Base-by-base conservation (phyloP, 2,113 vertebrate species). In the Leuciscus idus region DNA sequence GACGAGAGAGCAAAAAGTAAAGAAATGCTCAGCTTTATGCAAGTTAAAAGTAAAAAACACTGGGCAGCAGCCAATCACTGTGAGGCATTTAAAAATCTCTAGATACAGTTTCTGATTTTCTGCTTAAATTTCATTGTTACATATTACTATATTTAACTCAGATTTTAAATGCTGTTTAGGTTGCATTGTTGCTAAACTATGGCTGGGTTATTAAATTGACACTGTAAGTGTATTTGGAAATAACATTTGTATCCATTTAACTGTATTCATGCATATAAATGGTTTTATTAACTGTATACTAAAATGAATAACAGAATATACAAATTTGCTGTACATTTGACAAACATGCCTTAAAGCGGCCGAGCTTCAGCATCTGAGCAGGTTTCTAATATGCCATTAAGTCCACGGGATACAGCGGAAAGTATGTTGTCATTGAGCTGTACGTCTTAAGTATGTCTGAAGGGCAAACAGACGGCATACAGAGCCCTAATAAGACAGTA, bases 381-480 rank as follows among this genome's bases (percentile, higher is more conserved):
- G 48, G 64, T 68, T 68, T 33, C 28, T 68, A 33, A 30, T 8
- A 33, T 0, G 13, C 15, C 28, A 4, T 36, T 43, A 43, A 72
- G 19, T 36, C 68, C 19, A 39, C 10, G 10, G 33, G 87, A 88
- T 86, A 73, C 39, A 74, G 52, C 48, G 11, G 36, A 76, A 72
- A 66, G 43, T 21, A 75, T 55, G 23, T 70, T 50, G 12, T 52
- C 73, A 55, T 48, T 43, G 36, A 64, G 36, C 26, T 46, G 59
- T 19, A 3, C 43, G 21, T 43, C 68, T 72, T 72, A 33, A 72
- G 28, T 33, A 88, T 87, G 90, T 90, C 76, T 87, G 87, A 92
- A 92, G 91, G 91, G 90, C 83, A 78, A 88, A 59, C 70, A 84
- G 87, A 92, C 30, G 6, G 43, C 21, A 78, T 2, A 12, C 83